Evolutionary conservation across 2,797 vertebrate genomes (phyloP).

Genomic region (Urocyon cinereoargenteus): DNA sequence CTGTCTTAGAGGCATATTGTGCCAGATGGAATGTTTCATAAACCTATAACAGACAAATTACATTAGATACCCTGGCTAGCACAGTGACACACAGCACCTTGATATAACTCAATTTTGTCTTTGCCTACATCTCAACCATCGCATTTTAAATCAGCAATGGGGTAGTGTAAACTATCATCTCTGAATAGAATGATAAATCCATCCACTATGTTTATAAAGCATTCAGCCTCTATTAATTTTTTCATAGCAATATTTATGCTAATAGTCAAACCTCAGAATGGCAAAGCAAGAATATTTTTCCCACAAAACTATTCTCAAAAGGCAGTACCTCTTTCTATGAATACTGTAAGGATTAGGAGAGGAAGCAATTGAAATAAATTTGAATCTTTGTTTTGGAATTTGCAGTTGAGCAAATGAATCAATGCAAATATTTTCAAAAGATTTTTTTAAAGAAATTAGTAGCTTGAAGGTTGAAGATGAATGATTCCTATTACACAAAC

Average conservation of each 20-base stretch:
- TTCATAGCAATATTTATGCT: conserved; percentile 65
- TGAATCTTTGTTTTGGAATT: background rate
- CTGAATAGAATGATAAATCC: conserved; percentile 65
- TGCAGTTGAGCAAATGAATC: conserved; percentile 40
- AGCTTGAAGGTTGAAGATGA: background rate
- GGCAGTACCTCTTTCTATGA: background rate
- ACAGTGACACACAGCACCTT: conserved; percentile 66
- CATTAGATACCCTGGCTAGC: conserved; percentile 69
- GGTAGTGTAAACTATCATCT: background rate
- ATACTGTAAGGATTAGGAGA: conserved; percentile 55
- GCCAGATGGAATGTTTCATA: conserved; percentile 82
- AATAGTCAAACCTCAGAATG: conserved; percentile 44
- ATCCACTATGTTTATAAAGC: conserved; percentile 44
- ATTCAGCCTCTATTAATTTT: conserved; percentile 71
- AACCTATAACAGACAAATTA: conserved; percentile 82
- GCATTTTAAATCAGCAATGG: conserved; percentile 56
- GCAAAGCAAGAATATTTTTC: background rate
- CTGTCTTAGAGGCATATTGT: conserved; percentile 79
- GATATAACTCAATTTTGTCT: conserved; percentile 80
- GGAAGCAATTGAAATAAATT: conserved; percentile 40
- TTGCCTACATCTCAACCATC: conserved; percentile 49
- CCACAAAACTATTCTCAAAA: conserved; percentile 57
- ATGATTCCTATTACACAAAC: conserved; percentile 56
- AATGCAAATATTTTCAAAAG: background rate
- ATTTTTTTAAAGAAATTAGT: conserved; percentile 13